Conservation (phyloP, 2,797 vertebrate species). For the Platalea minor region DNA sequence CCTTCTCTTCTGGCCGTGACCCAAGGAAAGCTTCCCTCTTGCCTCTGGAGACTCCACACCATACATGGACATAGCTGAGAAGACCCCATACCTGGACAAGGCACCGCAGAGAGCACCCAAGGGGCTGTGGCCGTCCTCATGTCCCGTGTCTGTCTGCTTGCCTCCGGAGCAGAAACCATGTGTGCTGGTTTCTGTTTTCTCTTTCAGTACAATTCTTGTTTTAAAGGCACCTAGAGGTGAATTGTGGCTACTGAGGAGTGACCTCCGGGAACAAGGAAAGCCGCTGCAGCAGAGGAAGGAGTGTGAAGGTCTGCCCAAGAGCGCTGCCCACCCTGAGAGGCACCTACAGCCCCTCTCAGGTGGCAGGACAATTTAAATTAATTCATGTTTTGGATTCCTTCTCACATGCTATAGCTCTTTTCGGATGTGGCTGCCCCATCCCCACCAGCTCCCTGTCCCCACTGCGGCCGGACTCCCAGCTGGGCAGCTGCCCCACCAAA, state of each 20-base stretch:
- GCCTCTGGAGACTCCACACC: background rate
- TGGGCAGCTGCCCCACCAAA: background rate
- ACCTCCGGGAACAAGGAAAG: background rate
- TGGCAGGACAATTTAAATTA: background rate
- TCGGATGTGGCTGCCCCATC: background rate
- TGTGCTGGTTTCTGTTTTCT: background rate
- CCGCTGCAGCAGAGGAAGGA: background rate
- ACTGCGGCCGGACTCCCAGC: accelerated
- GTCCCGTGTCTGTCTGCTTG: accelerated
- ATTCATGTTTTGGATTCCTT: background rate
- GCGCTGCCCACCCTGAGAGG: background rate
- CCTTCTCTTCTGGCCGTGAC: background rate
- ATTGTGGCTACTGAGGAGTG: background rate
- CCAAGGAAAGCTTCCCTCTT: background rate
- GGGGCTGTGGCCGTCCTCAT: accelerated
- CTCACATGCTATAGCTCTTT: background rate
- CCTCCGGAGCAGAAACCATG: background rate
- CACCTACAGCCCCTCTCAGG: background rate
- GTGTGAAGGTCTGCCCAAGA: background rate
- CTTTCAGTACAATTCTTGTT: background rate
- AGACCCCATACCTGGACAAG: background rate
- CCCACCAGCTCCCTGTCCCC: background rate
- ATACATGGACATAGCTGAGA: background rate
- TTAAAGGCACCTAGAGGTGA: background rate
- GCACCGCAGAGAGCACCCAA: background rate